These are phyloP conservation scores for Trypoxylon attenuatum DNA, from an alignment of 2,888 invertebrate genomes.

Conservation along the genomic window DNA sequence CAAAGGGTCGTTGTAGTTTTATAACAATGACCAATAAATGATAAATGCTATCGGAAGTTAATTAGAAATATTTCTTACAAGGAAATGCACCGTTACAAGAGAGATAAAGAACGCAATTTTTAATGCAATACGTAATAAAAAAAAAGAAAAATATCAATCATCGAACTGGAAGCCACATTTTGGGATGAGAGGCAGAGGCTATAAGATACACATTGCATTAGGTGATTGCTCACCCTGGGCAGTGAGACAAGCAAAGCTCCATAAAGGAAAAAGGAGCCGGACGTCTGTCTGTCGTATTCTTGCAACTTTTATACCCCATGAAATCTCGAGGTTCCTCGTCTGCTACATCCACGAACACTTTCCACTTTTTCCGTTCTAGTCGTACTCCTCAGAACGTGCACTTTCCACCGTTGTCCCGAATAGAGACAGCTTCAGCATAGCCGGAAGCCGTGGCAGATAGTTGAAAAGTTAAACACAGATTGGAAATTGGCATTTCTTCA, in stretches of 20 bases:
- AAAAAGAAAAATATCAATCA: no score
- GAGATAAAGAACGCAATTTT: no score
- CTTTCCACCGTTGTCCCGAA: background rate
- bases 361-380: background rate
- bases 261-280: slow-evolving; percentile 18
- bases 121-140: no score
- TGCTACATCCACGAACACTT: background rate
- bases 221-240: slow-evolving; percentile 61
- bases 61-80: no score
- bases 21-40: no score
- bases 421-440: slow-evolving; percentile 1
- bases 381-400: background rate
- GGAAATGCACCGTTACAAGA: no score
- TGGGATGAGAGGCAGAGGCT: no score
- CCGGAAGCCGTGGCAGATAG: slow-evolving; percentile 40
- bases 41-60: no score
- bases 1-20: no score
- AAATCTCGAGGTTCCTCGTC: slow-evolving; percentile 32
- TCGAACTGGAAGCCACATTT: no score
- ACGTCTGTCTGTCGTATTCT: slow-evolving; percentile 30
- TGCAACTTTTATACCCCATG: slow-evolving; percentile 58
- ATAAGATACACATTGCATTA: slow-evolving; percentile 66
- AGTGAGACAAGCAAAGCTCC: slow-evolving; percentile 8
- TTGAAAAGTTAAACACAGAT: slow-evolving; percentile 66
- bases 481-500: slow-evolving; percentile 63